Evolutionary conservation across 2,113 vertebrate genomes (phyloP).

Genomic region (Hemichromis elongatus): DNA sequence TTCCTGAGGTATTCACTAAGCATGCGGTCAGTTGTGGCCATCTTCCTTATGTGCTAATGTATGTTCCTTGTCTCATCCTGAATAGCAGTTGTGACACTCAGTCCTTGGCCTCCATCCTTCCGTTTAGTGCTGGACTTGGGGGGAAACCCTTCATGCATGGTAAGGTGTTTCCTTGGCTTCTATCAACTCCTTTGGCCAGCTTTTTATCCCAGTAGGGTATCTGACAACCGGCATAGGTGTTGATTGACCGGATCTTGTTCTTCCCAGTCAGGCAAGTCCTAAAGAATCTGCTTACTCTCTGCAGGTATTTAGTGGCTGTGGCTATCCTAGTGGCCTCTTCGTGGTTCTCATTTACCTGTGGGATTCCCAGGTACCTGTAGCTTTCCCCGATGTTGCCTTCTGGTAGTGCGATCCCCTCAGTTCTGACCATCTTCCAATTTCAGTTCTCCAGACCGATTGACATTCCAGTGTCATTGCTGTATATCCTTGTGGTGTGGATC

Average conservation of each 20-base stretch:
- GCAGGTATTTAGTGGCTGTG: not conserved
- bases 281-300: not conserved
- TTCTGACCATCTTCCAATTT: too few species aligned
- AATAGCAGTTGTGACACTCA: not conserved
- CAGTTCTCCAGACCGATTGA: too few species aligned
- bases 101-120: not conserved
- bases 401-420: too few species aligned
- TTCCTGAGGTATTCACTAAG: not conserved
- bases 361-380: not conserved
- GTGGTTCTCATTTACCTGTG: not conserved
- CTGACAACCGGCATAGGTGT: not conserved
- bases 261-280: not conserved
- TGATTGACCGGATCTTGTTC: not conserved
- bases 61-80: not conserved
- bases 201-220: not conserved
- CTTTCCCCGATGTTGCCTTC: not conserved
- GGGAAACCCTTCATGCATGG: too few species aligned
- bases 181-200: not conserved
- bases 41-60: not conserved
- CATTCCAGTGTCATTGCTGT: too few species aligned
- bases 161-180: too few species aligned
- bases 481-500: not conserved
- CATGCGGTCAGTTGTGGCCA: not conserved
- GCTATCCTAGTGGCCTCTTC: not conserved
- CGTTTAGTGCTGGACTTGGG: rapidly evolving